Conservation (phyloP, 2,888 invertebrate species). For the Caenorhabditis zanzibari region DNA sequence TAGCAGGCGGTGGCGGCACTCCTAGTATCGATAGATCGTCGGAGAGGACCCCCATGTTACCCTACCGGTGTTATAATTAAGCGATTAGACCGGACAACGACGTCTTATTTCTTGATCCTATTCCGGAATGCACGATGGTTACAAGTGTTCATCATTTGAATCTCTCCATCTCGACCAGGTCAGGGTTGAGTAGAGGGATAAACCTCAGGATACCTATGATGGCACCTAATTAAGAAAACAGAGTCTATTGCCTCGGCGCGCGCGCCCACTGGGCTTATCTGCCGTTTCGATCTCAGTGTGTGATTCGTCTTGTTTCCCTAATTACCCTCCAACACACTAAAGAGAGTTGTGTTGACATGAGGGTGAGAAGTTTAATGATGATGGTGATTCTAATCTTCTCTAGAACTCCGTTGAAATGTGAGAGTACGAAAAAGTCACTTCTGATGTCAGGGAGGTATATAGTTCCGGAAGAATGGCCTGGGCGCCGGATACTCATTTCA, state of each 20-base stretch:
- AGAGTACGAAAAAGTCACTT: background rate
- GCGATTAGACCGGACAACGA: constrained; percentile 43
- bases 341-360: constrained; percentile 47
- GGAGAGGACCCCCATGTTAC: constrained; percentile 7
- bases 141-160: constrained; percentile 59
- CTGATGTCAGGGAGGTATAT: constrained; percentile 1
- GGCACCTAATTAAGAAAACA: constrained; percentile 42
- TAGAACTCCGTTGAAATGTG: constrained; percentile 3
- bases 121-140: background rate
- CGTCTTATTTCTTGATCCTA: constrained; percentile 24
- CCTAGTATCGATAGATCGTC: constrained; percentile 20
- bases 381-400: constrained; percentile 22
- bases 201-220: background rate
- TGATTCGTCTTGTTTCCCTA: constrained; percentile 51
- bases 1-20: constrained; percentile 51
- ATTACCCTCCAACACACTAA: constrained; percentile 33
- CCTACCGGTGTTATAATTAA: constrained; percentile 44
- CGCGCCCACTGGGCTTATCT: constrained; percentile 36
- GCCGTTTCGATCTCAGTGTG: constrained; percentile 20
- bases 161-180: constrained; percentile 31
- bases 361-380: constrained; percentile 25
- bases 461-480: background rate
- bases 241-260: constrained; percentile 17
- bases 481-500: background rate
- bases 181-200: constrained; percentile 42